These are phyloP conservation scores for Octomys mimax DNA, from an alignment of 2,797 vertebrate genomes.

Conservation along the genomic window DNA sequence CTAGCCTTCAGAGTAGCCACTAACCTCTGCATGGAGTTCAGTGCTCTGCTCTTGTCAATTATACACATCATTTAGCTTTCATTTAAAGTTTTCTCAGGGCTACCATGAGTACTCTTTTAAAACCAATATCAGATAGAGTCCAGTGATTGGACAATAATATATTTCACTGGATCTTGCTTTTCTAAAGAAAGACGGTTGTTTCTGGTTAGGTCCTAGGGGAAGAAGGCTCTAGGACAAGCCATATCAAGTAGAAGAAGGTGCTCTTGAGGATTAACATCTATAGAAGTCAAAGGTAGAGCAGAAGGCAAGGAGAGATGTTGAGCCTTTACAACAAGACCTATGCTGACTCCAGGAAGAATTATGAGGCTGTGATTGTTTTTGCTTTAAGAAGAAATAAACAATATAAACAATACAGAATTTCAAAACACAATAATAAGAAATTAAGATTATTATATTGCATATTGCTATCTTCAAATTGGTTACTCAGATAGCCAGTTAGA, in stretches of 20 bases:
- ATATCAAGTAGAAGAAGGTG: background rate
- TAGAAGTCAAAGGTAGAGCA: background rate
- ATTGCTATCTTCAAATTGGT: too few relatives aligned
- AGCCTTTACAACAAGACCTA: background rate
- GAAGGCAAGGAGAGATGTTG: background rate
- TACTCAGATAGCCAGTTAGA: too few relatives aligned
- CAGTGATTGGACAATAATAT: background rate
- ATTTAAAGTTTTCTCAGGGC: conserved; percentile 39
- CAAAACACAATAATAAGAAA: too few relatives aligned
- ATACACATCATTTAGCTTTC: conserved; percentile 9
- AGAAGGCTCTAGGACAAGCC: background rate
- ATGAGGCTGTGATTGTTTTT: background rate
- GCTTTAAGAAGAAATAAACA: too few relatives aligned
- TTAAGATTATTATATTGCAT: too few relatives aligned
- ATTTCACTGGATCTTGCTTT: background rate
- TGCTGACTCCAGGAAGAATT: background rate
- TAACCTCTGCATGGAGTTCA: background rate
- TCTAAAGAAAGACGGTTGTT: background rate
- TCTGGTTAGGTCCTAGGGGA: background rate
- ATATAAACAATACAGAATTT: too few relatives aligned
- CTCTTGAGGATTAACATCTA: background rate
- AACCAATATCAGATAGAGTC: background rate
- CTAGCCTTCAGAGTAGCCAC: background rate
- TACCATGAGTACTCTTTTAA: background rate
- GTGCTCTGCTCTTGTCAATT: background rate